A percentile compares a stretch with the other conserved stretches of the same genome.
phyloP scores from a whole-genome alignment of 1,140 invertebrate species.

The Contarinia nasturtii region DNA sequence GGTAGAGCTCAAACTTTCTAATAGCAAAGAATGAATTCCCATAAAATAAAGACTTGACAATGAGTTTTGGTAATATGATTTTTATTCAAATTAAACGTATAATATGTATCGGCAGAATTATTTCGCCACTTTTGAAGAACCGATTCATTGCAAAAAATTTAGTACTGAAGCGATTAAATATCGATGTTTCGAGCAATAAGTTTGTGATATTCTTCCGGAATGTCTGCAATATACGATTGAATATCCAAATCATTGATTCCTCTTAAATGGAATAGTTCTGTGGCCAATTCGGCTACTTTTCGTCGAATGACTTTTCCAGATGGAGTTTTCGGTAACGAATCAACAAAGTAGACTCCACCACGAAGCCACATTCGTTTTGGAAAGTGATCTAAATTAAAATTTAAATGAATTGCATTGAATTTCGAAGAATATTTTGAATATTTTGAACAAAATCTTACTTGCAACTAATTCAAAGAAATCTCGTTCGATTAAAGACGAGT shows the following conservation, averaged over 20 bases:
- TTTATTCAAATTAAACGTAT: too few relatives aligned
- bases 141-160: too few relatives aligned
- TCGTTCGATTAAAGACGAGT: background rate
- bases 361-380: background rate
- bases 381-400: background rate
- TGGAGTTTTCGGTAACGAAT: background rate
- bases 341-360: too few relatives aligned
- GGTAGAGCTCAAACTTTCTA: too few relatives aligned
- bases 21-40: too few relatives aligned
- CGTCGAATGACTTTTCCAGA: background rate
- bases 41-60: too few relatives aligned
- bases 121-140: too few relatives aligned
- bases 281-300: background rate
- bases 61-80: too few relatives aligned
- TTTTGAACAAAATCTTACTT: background rate
- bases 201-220: background rate
- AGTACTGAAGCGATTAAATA: too few relatives aligned
- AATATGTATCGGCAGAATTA: too few relatives aligned
- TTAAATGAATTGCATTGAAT: background rate
- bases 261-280: background rate
- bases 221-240: background rate
- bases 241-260: too few relatives aligned
- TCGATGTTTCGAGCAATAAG: background rate
- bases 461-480: background rate
- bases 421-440: too few relatives aligned